These are phyloP conservation scores for Drosophila asahinai DNA, from an alignment of 1,140 invertebrate species.

Conservation along the genomic window DNA sequence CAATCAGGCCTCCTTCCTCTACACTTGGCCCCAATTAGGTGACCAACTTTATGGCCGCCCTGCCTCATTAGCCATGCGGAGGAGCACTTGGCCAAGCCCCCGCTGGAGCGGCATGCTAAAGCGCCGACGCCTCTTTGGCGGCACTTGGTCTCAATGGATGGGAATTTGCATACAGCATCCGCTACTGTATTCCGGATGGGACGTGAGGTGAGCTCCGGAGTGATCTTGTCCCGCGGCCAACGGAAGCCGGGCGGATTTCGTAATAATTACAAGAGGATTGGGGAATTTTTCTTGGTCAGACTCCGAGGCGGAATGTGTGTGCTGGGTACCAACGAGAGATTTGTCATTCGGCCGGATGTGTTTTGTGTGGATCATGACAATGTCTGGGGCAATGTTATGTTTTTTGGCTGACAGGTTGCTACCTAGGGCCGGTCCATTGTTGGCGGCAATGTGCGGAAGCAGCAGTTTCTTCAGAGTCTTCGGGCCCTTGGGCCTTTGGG, in stretches of 20 bases:
- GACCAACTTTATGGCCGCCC: conserved; percentile 65
- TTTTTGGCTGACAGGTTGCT: conserved; percentile 67
- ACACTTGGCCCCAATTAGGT: conserved; percentile 77
- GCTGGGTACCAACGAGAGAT: conserved; percentile 47
- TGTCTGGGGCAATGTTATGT: conserved; percentile 48
- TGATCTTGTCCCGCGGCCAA: conserved; percentile 37
- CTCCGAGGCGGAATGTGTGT: conserved; percentile 22
- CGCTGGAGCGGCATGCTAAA: conserved; percentile 62
- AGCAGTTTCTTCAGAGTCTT: conserved; percentile 53
- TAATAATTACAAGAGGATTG: conserved; percentile 71
- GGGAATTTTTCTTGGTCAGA: conserved; percentile 56
- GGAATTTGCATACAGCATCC: conserved; percentile 81
- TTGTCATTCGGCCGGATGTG: conserved; percentile 80
- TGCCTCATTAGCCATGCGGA: conserved; percentile 77
- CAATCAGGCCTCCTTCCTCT: conserved; percentile 28
- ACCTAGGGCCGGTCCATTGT: conserved; percentile 57
- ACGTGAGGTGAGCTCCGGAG: conserved; percentile 53
- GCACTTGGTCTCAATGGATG: conserved; percentile 57
- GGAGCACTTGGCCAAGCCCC: conserved; percentile 74
- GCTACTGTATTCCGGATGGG: conserved; percentile 71
- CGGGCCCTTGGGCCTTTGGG: conserved; percentile 33
- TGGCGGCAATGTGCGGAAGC: conserved; percentile 64
- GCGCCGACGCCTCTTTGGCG: conserved; percentile 65
- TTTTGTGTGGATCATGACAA: conserved; percentile 74
- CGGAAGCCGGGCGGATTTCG: conserved; percentile 65